Evolutionary conservation across 1,140 invertebrate species (phyloP).

Genomic region (Macrobrachium nipponense): DNA sequence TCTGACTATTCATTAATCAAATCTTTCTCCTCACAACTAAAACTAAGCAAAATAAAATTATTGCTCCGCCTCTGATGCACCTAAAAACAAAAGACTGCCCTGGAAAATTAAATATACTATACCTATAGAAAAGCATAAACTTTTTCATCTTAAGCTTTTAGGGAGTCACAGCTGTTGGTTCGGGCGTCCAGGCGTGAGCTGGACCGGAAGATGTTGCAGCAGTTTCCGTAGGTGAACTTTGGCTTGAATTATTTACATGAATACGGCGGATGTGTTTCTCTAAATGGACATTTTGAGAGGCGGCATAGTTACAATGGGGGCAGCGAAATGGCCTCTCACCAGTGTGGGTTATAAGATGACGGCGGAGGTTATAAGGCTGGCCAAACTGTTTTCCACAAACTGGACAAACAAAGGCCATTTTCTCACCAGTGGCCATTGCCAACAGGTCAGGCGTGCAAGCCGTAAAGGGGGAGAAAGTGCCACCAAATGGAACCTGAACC

Average conservation of each 20-base stretch:
- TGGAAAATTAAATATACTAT: not conserved
- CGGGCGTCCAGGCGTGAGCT: slow-evolving; percentile 30
- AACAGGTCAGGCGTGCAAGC: slow-evolving; percentile 53
- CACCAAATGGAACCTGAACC: slow-evolving; percentile 39
- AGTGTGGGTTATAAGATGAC: slow-evolving; percentile 63
- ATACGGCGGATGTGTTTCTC: slow-evolving; percentile 64
- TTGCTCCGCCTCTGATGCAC: too few relatives aligned
- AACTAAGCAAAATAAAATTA: too few relatives aligned
- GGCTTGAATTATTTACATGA: slow-evolving; percentile 38
- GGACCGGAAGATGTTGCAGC: slow-evolving; percentile 18
- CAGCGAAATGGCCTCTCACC: slow-evolving; percentile 64
- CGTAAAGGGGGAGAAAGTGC: slow-evolving; percentile 54
- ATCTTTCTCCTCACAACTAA: too few relatives aligned
- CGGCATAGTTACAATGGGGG: slow-evolving; percentile 62
- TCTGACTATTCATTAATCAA: too few relatives aligned
- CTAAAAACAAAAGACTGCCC: not conserved
- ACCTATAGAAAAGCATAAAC: not conserved
- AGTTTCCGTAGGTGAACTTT: slow-evolving; percentile 16
- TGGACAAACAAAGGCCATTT: slow-evolving; percentile 57
- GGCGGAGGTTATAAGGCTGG: slow-evolving; percentile 61
- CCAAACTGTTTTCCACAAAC: slow-evolving; percentile 64
- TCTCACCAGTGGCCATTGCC: slow-evolving; percentile 45
- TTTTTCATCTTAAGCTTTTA: not conserved
- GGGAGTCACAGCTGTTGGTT: slow-evolving; percentile 28
- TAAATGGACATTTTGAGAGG: slow-evolving; percentile 63